A percentile compares a stretch with the other conserved stretches of the same genome.
Conservation (phyloP, 2,113 vertebrate species). For the Sphyrna mokarran region DNA sequence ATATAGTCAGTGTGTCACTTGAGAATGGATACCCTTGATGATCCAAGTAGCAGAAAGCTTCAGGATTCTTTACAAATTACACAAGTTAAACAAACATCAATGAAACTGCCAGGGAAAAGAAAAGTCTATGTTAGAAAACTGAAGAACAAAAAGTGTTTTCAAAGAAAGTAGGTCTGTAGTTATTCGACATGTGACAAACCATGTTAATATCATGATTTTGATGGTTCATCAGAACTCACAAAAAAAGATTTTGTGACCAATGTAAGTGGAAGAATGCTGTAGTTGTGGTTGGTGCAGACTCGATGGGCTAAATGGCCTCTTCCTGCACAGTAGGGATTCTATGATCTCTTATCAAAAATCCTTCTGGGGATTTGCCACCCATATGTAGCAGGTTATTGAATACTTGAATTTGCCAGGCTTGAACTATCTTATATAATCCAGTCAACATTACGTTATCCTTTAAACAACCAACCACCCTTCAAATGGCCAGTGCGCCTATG, state of each 20-base stretch:
- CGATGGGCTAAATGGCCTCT: too few species aligned
- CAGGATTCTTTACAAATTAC: conserved; percentile 7
- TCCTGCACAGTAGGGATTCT: too few species aligned
- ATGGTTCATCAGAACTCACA: conserved; percentile 1
- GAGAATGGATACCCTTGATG: background rate
- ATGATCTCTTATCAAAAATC: background rate
- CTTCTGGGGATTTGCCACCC: background rate
- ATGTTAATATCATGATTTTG: background rate
- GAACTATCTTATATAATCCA: background rate
- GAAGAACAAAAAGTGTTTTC: background rate
- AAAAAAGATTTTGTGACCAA: background rate
- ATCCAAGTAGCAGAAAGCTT: background rate
- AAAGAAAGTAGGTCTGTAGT: background rate
- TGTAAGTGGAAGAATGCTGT: background rate
- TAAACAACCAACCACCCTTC: background rate
- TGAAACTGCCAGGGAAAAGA: background rate
- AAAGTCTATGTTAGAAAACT: background rate
- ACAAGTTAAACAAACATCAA: background rate
- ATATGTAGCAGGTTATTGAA: background rate
- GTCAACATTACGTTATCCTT: background rate
- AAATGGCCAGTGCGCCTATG: background rate
- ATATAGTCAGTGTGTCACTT: background rate
- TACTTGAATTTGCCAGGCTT: background rate
- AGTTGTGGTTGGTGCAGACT: too few species aligned
- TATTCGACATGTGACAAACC: background rate